Percentiles rank a stretch among this genome's conserved stretches.
Conservation (phyloP, 1,140 invertebrate species). For the Habropoda laboriosa region DNA sequence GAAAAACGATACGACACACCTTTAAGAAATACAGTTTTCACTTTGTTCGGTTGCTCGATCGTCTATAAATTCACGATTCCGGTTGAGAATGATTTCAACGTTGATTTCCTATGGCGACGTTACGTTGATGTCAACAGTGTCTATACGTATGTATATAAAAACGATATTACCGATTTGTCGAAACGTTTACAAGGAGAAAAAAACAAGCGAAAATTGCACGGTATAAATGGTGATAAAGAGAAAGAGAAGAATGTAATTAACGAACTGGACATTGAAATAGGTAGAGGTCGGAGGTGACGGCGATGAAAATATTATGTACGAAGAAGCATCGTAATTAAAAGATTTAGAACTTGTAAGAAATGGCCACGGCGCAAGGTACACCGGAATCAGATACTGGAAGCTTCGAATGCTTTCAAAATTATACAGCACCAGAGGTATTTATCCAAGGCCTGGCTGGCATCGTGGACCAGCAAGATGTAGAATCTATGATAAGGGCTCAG, state of each 20-base stretch:
- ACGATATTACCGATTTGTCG: neutral
- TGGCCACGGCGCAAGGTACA: conserved; percentile 81
- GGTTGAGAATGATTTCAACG: neutral
- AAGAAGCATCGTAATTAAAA: neutral
- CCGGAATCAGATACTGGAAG: conserved; percentile 86
- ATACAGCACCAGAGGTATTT: conserved; percentile 94
- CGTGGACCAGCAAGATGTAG: conserved; percentile 94
- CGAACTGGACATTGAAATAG: neutral
- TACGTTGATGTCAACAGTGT: neutral
- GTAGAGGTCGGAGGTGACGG: neutral
- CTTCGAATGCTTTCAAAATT: conserved; percentile 93
- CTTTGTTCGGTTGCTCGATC: neutral
- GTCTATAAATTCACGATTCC: neutral
- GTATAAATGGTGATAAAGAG: neutral
- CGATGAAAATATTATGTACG: neutral
- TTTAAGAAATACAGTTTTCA: neutral
- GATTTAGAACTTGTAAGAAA: conserved; percentile 32
- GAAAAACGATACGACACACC: neutral
- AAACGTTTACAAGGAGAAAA: neutral
- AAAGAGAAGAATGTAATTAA: neutral
- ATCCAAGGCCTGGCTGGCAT: conserved; percentile 94
- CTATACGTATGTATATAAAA: neutral
- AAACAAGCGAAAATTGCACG: neutral
- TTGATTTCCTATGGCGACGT: neutral
- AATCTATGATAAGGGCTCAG: conserved; percentile 94